Evolutionary conservation across 1,140 invertebrate genomes (phyloP).

Genomic region (Brachionus paranguensis): DNA sequence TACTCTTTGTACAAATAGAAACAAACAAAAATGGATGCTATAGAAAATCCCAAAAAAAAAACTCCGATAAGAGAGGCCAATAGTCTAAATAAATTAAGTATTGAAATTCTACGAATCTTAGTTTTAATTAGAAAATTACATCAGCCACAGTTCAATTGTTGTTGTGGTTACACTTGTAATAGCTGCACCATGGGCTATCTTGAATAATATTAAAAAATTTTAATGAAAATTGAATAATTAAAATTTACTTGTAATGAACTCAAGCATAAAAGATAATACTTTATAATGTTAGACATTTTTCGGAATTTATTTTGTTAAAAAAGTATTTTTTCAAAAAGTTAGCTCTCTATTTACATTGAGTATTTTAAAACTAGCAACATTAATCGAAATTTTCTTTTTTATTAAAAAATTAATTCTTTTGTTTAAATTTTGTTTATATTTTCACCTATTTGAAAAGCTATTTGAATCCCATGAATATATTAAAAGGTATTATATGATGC

Average conservation of each 20-base stretch:
- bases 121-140: not conserved
- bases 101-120: too few relatives aligned
- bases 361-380: not conserved
- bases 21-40: not conserved
- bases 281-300: not conserved
- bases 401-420: not conserved
- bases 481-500: too few relatives aligned
- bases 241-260: not conserved
- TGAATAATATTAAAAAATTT: not conserved
- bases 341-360: not conserved
- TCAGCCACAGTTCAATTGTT: not conserved
- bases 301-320: not conserved
- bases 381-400: too few relatives aligned
- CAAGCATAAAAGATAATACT: not conserved
- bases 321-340: not conserved
- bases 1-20: constrained; percentile 20
- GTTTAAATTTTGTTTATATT: not conserved
- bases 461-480: not conserved
- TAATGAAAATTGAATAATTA: not conserved
- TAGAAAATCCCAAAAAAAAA: not conserved
- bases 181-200: not conserved
- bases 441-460: not conserved
- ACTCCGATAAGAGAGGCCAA: not conserved
- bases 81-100: not conserved
- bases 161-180: not conserved